A percentile compares a stretch with the other conserved stretches of the same genome.
phyloP scores from a whole-genome alignment of 2,888 invertebrate genomes.

The Phengaris alcon region DNA sequence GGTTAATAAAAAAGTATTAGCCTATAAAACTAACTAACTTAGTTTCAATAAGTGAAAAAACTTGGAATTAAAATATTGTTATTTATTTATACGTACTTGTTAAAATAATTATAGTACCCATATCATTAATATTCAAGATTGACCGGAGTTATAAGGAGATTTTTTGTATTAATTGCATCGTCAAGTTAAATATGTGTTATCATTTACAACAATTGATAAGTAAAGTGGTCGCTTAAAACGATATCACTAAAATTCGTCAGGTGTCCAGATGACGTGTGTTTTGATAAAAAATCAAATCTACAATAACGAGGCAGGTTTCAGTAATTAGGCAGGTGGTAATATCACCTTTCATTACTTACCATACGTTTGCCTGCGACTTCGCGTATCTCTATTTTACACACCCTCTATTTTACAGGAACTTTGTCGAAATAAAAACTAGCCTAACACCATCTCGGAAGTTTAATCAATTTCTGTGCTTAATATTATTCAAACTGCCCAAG shows the following conservation, averaged over 20 bases:
- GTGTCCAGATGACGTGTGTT: conserved; percentile 4
- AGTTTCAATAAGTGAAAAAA: neutral
- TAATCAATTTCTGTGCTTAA: neutral
- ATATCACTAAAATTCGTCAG: conserved; percentile 8
- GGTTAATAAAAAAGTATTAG: no score
- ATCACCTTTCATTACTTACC: conserved; percentile 35
- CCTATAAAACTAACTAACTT: neutral
- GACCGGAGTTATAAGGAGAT: neutral
- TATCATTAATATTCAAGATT: neutral
- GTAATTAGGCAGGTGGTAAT: conserved; percentile 38
- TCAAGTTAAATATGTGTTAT: neutral
- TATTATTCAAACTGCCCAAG: neutral
- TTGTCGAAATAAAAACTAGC: neutral
- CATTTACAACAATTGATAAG: conserved; percentile 9
- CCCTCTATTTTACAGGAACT: neutral
- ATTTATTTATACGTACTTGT: neutral
- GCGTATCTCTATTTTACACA: no score
- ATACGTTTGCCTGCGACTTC: neutral
- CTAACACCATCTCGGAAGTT: neutral
- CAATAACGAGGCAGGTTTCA: conserved; percentile 29
- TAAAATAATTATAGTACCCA: neutral
- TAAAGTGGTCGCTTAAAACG: conserved; percentile 5
- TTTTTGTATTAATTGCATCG: neutral
- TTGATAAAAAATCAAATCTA: conserved; percentile 22
- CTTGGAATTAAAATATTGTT: neutral